Evolutionary conservation across 2,113 vertebrate genomes (phyloP).

Genomic region (Philantomba maxwellii): DNA sequence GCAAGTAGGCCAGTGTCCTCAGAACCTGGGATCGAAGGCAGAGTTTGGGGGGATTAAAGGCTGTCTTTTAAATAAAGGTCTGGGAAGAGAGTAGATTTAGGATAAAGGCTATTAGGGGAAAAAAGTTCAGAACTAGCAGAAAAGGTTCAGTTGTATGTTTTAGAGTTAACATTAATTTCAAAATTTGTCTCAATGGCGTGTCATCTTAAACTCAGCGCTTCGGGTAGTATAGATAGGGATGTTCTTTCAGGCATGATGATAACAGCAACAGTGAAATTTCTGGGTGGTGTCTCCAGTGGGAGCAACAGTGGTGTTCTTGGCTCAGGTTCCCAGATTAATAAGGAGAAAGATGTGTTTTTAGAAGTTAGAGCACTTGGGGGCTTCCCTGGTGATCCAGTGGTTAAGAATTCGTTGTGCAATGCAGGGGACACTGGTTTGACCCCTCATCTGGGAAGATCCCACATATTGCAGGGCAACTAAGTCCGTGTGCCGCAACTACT

Average conservation of each 20-base stretch:
- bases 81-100: neutral
- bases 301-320: neutral
- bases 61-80: neutral
- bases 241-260: neutral
- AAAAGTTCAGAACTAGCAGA: neutral
- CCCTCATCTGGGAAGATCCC: neutral
- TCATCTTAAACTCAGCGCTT: neutral
- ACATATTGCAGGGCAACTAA: neutral
- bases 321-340: neutral
- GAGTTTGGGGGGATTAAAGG: neutral
- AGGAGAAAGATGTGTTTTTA: neutral
- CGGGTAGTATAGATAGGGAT: fast-evolving
- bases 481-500: fast-evolving
- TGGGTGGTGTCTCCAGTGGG: neutral
- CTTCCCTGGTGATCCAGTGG: neutral
- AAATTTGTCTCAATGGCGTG: neutral
- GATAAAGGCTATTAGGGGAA: neutral
- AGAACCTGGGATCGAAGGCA: neutral
- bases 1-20: neutral
- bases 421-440: neutral
- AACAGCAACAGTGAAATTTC: neutral
- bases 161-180: neutral
- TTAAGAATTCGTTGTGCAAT: neutral
- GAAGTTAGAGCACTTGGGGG: neutral
- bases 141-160: neutral